Evolutionary conservation across 2,797 vertebrate genomes (phyloP).

Genomic region (Tokudaia muenninki): DNA sequence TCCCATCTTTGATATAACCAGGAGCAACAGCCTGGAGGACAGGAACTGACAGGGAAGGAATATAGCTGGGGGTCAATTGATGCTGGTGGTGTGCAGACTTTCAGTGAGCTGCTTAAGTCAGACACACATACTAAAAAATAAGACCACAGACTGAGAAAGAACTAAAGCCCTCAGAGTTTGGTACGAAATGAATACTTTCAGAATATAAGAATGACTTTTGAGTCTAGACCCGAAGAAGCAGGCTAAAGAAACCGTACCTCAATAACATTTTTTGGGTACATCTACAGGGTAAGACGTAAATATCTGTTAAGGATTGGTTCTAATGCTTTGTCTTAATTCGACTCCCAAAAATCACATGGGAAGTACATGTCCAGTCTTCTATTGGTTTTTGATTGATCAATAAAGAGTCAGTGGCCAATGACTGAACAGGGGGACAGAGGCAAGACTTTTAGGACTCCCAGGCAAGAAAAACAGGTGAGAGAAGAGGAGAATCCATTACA

Average conservation of each 20-base stretch:
- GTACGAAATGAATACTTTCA: constrained; percentile 56
- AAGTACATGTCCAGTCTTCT: neutral
- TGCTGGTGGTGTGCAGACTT: neutral
- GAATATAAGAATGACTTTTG: constrained; percentile 56
- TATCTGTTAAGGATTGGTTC: neutral
- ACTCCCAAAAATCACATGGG: neutral
- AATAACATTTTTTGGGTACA: constrained; percentile 57
- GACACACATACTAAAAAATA: neutral
- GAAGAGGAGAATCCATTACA: neutral
- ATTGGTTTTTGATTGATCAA: neutral
- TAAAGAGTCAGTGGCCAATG: neutral
- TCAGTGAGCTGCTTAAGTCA: constrained; percentile 24
- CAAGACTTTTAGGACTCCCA: neutral
- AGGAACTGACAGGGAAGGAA: constrained; percentile 73
- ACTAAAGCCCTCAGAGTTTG: neutral
- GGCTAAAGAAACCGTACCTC: constrained; percentile 70
- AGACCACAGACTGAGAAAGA: neutral
- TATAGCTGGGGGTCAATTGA: constrained; percentile 66
- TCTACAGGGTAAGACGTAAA: neutral
- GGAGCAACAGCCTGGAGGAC: constrained; percentile 75
- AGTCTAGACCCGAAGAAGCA: constrained; percentile 64
- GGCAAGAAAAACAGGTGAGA: neutral
- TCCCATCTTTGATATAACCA: constrained; percentile 82
- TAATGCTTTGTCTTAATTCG: neutral
- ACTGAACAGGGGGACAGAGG: neutral